Base-by-base conservation (phyloP, 1,140 invertebrate species). In the Amyelois transitella region DNA sequence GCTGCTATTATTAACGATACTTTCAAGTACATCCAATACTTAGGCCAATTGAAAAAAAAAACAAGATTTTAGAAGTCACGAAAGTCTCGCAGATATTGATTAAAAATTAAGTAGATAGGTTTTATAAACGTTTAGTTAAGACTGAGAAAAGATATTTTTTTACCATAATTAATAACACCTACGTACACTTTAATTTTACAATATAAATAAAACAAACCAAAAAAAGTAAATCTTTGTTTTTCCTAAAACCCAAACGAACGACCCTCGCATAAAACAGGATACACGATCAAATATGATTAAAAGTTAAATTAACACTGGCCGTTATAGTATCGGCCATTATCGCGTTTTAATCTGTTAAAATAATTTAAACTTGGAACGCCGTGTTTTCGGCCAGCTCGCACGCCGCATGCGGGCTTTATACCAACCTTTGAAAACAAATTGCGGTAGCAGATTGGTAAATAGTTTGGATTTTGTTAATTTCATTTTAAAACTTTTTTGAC, bases 341-440 rank as follows among this genome's bases (percentile, higher is more conserved):
- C 72, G 71, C 64, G 67, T 71, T 75, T 73, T 75, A 77, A 79
- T 81, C 76, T 71, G 69, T 69, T 78, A 66, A 77, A 73, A 79
- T 79, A 77, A 79, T 79, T 77, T 77, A 75, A 77, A 81, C 66
- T 81, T 76, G 73, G 32, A 38, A 38, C 32, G 32, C 12, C 32
- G 32, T 38, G 32, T 38, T 38, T 38, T 38, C 32, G 32, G 32
- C 32, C 32, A 38, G 32, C 32, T 38, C 32, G 32, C 32, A 14
- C 12, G 32, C 32, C 17, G 25, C 28, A 21, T 43, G 50, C 28
- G 50, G 50, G 28, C 17, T 52, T 43, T 5, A 38, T 28, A 38
- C 32, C 32, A 38, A 38, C 32, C 32, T 38, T 38, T 38, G 17
- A 12, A 38, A 38, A 38, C 32, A 38, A 38, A 38, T 38, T 38